Base-by-base conservation (phyloP, 2,888 invertebrate genomes). In the Erebia aethiops region DNA sequence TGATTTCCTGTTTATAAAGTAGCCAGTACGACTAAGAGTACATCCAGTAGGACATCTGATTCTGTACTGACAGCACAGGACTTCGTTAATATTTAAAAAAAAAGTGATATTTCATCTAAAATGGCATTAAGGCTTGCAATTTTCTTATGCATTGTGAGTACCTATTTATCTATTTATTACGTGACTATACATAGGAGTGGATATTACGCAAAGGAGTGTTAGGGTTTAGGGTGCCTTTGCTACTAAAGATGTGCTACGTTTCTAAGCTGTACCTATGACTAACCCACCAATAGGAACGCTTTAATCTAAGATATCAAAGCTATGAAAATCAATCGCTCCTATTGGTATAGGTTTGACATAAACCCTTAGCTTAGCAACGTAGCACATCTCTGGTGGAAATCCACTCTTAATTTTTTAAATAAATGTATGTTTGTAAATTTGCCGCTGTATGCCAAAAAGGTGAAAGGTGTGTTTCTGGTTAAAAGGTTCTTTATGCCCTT, bases 41-140 rank as follows among this genome's bases (percentile, higher is more conserved):
- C 21, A 58, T 75, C 80, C 87, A 91, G 89, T 89, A 81, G 79
- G 79, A 84, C 75, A 77, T 77, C 69, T 78, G 73, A 74, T 79
- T 82, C 79, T 79, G 79, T 61, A 75, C 82, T 67, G 82, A 78
- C 74, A 77, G 78, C 82, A 86, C 79, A 64, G 66, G 51, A n/a
- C 18, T 11, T 14, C 1, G 16, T 9, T 49, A 16, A 57, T 13
- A 57, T 58, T 26, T 18, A 35, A n/a, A 26, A 14, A n/a, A 54
- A 11, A 58, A 52, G 64, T 54, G 16, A 46, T 56, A 56, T 14
- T 14, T 14, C 16, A 41, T 18, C 43, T 26, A 70, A 69, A 68
- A 90, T 90, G 90, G 84, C 86, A 76, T 80, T 78, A 70, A 82
- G 86, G n/a, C 75, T 86, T n/a, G 77, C 81, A 9, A 71, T 86